Conservation (phyloP, 2,888 invertebrate species). For the Caenorhabditis wallacei region DNA sequence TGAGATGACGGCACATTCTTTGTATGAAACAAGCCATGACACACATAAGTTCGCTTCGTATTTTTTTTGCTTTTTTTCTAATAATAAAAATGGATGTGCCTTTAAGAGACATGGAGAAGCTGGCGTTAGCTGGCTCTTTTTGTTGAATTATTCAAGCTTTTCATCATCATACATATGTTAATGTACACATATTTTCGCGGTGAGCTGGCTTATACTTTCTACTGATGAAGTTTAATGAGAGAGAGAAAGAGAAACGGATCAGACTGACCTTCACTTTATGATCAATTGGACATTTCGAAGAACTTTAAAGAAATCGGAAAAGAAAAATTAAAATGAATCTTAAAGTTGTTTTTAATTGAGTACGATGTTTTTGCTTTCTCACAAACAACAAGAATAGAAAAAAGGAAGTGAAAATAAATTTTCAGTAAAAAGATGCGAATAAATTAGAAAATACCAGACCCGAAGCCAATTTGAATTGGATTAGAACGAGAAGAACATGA, state of each 20-base stretch:
- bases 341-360: neutral
- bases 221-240: neutral
- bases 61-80: constrained; percentile 20
- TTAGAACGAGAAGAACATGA: neutral
- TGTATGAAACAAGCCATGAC: constrained; percentile 1
- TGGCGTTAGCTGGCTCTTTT: constrained; percentile 19
- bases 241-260: neutral
- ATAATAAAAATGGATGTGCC: constrained; percentile 46
- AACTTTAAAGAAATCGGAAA: no score
- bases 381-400: neutral
- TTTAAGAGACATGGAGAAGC: neutral
- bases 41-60: constrained; percentile 9
- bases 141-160: constrained; percentile 56
- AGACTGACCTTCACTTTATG: neutral
- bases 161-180: constrained; percentile 55
- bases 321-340: no score
- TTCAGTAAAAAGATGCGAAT: neutral
- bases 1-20: neutral
- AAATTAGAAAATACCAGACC: neutral
- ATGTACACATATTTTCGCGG: constrained; percentile 15
- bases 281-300: no score
- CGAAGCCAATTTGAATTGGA: neutral
- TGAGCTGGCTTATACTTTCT: neutral
- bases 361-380: neutral
- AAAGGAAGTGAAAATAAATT: neutral